Conservation (phyloP, 2,888 invertebrate genomes). For the Galeruca laticollis region DNA sequence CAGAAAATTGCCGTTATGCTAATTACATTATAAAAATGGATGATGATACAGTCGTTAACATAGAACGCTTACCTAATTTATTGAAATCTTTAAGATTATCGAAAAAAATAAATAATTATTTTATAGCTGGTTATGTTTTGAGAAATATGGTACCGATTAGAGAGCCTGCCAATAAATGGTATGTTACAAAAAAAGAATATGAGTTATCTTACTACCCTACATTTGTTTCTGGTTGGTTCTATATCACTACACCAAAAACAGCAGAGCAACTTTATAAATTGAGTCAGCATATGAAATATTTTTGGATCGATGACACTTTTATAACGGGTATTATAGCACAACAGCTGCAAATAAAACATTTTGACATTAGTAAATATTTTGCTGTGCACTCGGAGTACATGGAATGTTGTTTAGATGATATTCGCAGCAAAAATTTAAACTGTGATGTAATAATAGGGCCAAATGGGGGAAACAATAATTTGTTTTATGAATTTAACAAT, state of each 20-base stretch:
- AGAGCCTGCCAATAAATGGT: constrained; percentile 83
- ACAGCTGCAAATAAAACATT: constrained; percentile 70
- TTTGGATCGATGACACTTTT: constrained; percentile 94
- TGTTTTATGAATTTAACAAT: constrained; percentile 76
- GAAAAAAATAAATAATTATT: constrained; percentile 51
- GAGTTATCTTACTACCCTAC: constrained; percentile 73
- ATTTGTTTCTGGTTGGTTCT: constrained; percentile 88
- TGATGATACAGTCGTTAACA: constrained; percentile 82
- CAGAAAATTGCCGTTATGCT: constrained; percentile 71
- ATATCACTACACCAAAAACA: constrained; percentile 77
- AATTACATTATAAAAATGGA: constrained; percentile 83
- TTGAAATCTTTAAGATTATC: constrained; percentile 63
- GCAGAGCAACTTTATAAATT: constrained; percentile 71
- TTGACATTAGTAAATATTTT: constrained; percentile 73
- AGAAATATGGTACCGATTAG: constrained; percentile 75
- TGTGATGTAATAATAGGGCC: constrained; percentile 82
- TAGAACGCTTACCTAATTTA: constrained; percentile 70
- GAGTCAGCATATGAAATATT: constrained; percentile 73
- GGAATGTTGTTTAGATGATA: constrained; percentile 79
- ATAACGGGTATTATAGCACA: constrained; percentile 83
- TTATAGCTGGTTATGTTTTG: constrained; percentile 77
- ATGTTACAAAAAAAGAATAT: constrained; percentile 78
- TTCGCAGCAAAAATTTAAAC: constrained; percentile 68
- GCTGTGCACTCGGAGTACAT: constrained; percentile 79
- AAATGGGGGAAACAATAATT: constrained; percentile 79